Evolutionary conservation across 2,888 invertebrate genomes (phyloP).

Genomic region (Pollenia griseotomentosa): DNA sequence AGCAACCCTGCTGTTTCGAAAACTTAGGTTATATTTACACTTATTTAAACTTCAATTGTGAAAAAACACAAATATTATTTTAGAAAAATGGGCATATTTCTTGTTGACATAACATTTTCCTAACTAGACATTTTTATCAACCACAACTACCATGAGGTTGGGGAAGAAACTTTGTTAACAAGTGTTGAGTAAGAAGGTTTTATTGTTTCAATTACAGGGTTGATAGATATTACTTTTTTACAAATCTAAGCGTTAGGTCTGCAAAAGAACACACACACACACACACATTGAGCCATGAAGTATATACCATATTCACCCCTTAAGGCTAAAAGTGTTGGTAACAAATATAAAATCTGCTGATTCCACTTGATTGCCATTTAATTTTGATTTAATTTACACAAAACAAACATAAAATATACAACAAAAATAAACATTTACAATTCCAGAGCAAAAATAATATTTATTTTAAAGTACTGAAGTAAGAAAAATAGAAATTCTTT

Average conservation of each 20-base stretch:
- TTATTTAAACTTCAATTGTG: background rate
- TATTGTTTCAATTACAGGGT: constrained; percentile 31
- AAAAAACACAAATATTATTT: constrained; percentile 21
- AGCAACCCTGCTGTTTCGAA: no score
- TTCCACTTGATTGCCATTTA: constrained; percentile 84
- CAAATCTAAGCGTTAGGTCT: background rate
- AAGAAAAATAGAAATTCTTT: constrained; percentile 20
- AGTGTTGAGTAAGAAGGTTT: constrained; percentile 46
- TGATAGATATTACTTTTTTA: constrained; percentile 35
- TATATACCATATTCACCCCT: constrained; percentile 27
- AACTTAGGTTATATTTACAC: no score
- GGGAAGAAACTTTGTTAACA: constrained; percentile 38
- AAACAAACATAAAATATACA: constrained; percentile 78
- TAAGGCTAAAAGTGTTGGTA: constrained; percentile 64
- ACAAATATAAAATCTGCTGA: constrained; percentile 83
- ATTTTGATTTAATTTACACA: constrained; percentile 82
- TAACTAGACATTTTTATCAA: background rate
- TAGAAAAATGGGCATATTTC: background rate
- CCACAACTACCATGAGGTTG: background rate
- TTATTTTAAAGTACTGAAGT: constrained; percentile 37
- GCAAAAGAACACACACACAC: background rate
- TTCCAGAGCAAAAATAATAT: constrained; percentile 70
- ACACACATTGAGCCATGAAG: background rate
- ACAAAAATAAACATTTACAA: constrained; percentile 39
- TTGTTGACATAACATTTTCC: constrained; percentile 18